These are phyloP conservation scores for Sinocyclocheilus grahami DNA, from an alignment of 2,113 vertebrate species.

Conservation along the genomic window DNA sequence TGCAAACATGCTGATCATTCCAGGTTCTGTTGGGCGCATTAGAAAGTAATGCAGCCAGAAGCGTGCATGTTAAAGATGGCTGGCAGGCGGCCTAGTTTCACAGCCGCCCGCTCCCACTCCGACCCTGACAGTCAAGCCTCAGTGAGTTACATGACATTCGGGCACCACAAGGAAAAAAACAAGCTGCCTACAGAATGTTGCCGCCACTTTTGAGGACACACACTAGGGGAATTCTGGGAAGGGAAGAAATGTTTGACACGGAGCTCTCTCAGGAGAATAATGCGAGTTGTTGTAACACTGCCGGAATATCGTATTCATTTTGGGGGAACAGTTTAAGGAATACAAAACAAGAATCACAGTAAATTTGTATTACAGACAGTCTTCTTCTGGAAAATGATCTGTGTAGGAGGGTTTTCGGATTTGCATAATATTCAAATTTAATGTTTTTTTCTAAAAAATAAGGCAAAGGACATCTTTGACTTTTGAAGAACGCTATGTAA, in stretches of 20 bases:
- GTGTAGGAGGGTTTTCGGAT: not conserved
- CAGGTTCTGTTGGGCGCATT: not conserved
- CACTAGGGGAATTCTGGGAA: slow-evolving; percentile 17
- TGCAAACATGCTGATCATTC: not conserved
- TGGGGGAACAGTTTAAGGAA: not conserved
- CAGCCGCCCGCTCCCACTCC: slow-evolving; percentile 14
- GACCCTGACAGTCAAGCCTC: slow-evolving; percentile 29
- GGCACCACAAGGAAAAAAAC: slow-evolving; percentile 26
- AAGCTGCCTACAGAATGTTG: slow-evolving; percentile 36
- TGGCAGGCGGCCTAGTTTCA: slow-evolving; percentile 45
- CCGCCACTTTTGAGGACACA: slow-evolving; percentile 18
- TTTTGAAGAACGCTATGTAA: not conserved
- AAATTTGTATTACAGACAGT: not conserved
- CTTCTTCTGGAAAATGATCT: not conserved
- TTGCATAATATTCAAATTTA: slow-evolving; percentile 3
- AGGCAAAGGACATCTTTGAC: not conserved
- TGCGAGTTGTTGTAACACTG: not conserved
- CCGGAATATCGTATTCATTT: slow-evolving; percentile 2
- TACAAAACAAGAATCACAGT: not conserved
- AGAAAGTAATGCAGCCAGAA: slow-evolving; percentile 22
- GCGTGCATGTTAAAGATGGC: slow-evolving; percentile 14
- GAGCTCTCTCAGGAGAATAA: not conserved
- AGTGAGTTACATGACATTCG: slow-evolving; percentile 19
- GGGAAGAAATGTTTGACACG: slow-evolving; percentile 32
- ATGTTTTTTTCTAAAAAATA: slow-evolving; percentile 8